Base-by-base conservation (phyloP, 1,140 invertebrate species). In the Mycetomoellerius zeteki region DNA sequence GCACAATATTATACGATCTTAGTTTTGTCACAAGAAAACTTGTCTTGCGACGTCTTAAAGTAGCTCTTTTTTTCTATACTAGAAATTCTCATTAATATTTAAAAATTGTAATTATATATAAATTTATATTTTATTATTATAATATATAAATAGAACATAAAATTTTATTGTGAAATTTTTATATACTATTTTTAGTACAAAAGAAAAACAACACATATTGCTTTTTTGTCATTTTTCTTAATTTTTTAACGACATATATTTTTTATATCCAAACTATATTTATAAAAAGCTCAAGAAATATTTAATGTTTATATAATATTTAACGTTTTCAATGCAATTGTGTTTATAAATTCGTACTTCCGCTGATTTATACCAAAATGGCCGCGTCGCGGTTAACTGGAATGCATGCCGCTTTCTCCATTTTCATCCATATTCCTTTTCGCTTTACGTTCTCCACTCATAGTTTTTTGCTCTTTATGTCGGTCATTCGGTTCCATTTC, bases 401-500 rank as follows among this genome's bases (percentile, higher is more conserved):
- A 85, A 89, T 30, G 80, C 80, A 73, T 33, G 19, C 43, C 14
- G 27, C 47, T 72, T 75, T 65, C 37, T 88, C 82, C 80, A 65
- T 85, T 87, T 69, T 85, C 43, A 76, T 30, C 30, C 43, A 56
- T 77, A 60, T 85, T 88, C 58, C 50, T 87, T 58, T 72, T 47
- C 54, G 8, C 43, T 54, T 19, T 58, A 27, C 37, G 52, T 85
- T 62, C 24, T 54, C 27, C 37, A 10, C 19, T 10, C 52, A 14
- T 24, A 80, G 47, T 77, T 78, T 73, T 73, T 62, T 56, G 56
- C 52, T 86, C 75, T 86, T 86, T 69, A 80, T 86, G 60, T 14
- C 24, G 14, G 50, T 76, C 87, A 50, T 82, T 89, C 58, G 52
- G 84, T 87, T 84, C 65, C n/a, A 90, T 87, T 67, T 86, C 77